These are phyloP conservation scores for Gnathonemus echidnorhynchus DNA, from an alignment of 2,113 vertebrate species.

Conservation along the genomic window DNA sequence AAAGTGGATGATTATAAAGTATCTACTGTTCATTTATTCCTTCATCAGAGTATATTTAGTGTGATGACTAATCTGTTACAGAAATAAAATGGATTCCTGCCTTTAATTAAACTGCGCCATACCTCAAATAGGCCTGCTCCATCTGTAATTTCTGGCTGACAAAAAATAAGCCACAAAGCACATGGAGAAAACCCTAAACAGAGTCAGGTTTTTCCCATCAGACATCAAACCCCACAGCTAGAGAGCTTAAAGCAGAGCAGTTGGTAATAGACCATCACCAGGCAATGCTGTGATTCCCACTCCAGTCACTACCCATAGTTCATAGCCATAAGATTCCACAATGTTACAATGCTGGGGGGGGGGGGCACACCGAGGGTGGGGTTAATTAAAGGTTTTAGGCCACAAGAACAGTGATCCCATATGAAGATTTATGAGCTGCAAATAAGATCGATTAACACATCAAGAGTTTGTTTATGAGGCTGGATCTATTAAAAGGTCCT, in stretches of 20 bases:
- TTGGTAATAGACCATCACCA: constrained; percentile 23
- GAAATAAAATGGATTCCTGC: constrained; percentile 9
- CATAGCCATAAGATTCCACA: not conserved
- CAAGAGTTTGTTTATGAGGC: constrained; percentile 33
- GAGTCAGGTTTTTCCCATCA: constrained; percentile 8
- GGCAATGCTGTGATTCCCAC: not conserved
- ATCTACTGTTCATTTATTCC: not conserved
- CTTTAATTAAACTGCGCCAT: not conserved
- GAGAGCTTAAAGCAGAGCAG: constrained; percentile 10
- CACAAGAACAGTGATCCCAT: not conserved
- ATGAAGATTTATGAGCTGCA: constrained; percentile 2
- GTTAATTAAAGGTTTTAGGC: constrained; percentile 4
- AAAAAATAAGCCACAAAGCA: constrained; percentile 7
- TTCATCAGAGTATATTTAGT: not conserved
- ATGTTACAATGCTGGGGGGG: not conserved
- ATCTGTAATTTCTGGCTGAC: constrained; percentile 13
- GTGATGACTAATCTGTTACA: constrained; percentile 2
- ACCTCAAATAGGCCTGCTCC: not conserved
- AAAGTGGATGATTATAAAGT: not conserved
- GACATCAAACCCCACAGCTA: constrained; percentile 11
- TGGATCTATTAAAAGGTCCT: constrained; percentile 47
- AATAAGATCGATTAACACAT: constrained; percentile 7
- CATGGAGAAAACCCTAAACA: constrained; percentile 14
- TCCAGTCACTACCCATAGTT: not conserved
- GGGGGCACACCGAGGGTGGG: not conserved